Base-by-base conservation (phyloP, 2,797 vertebrate genomes). In the Sebastes vulpes region DNA sequence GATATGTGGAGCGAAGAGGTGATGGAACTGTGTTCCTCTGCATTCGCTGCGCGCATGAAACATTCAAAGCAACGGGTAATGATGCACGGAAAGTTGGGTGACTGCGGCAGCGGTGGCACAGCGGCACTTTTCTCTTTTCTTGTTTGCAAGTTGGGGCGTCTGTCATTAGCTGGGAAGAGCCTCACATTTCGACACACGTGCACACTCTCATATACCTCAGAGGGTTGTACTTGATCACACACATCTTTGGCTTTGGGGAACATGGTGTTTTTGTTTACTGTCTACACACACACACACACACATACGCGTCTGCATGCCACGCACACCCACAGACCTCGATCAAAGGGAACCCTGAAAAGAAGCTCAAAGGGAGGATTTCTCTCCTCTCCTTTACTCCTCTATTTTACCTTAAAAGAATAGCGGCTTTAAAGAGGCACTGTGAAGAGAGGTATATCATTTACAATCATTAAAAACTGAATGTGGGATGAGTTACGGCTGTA, bases 261-360 rank as follows among this genome's bases (percentile, higher is more conserved):
- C 56, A 60, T 10, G 12, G 14, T 66, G 77, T 68, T 84, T 82
- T 75, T 82, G 63, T 89, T 87, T 82, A 59, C 46, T 72, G 53
- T 79, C 73, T 70, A 73, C 65, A 72, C 63, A 56, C 79, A 82
- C 32, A 74, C 63, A n/a, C 48, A n/a, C 69, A 50, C 18, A 35
- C 18, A 16, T 8, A 20, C 1, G 8, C 8, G n/a, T 29, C 10
- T 65, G 42, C 5, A 9, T 21, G 18, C 28, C 54, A 28, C 28
- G 11, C 64, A 9, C 63, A 60, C n/a, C 16, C 35, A 53, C 2
- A 63, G 14, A 32, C 68, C 64, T 71, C 10, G 79, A 93, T 93
- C 92, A 94, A 94, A 94, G 90, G 6, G 7, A 84, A 59, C 23
- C 57, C 81, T 84, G 78, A 81, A 79, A 86, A 75, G 67, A 50